Conservation (phyloP, 2,797 vertebrate species). For the Acanthiza pusilla region DNA sequence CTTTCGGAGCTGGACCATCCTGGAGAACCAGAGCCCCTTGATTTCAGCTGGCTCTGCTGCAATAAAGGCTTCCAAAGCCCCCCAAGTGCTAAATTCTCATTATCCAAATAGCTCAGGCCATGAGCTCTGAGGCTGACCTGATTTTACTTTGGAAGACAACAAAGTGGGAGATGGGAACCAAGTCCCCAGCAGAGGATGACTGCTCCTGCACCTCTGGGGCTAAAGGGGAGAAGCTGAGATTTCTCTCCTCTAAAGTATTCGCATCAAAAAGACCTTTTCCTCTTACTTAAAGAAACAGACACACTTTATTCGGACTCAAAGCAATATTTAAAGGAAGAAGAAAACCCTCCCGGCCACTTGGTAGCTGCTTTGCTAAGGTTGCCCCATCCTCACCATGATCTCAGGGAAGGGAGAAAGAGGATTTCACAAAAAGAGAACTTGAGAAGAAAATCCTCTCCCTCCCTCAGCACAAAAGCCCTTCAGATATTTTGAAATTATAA, state of each 20-base stretch:
- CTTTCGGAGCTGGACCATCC: neutral
- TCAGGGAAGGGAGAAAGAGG: constrained; percentile 7
- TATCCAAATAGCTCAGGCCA: neutral
- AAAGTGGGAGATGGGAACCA: neutral
- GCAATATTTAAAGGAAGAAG: constrained; percentile 15
- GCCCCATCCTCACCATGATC: neutral
- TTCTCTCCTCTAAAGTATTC: neutral
- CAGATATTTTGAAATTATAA: neutral
- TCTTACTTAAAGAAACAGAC: constrained; percentile 7
- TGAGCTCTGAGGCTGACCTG: constrained; percentile 10
- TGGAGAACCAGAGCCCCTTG: neutral
- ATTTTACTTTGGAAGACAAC: constrained; percentile 19
- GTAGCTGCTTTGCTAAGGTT: neutral
- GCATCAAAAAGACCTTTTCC: neutral
- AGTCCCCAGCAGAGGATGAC: neutral
- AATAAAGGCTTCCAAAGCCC: neutral
- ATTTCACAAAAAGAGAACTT: neutral
- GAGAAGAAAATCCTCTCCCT: constrained; percentile 11
- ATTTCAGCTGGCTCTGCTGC: constrained; percentile 12
- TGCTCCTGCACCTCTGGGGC: neutral
- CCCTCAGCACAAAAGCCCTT: neutral
- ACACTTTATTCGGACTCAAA: neutral
- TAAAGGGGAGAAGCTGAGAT: neutral
- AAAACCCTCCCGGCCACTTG: neutral
- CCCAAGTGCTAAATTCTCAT: neutral